Conservation (phyloP, 2,888 invertebrate genomes). For the Crossocerus cetratus region DNA sequence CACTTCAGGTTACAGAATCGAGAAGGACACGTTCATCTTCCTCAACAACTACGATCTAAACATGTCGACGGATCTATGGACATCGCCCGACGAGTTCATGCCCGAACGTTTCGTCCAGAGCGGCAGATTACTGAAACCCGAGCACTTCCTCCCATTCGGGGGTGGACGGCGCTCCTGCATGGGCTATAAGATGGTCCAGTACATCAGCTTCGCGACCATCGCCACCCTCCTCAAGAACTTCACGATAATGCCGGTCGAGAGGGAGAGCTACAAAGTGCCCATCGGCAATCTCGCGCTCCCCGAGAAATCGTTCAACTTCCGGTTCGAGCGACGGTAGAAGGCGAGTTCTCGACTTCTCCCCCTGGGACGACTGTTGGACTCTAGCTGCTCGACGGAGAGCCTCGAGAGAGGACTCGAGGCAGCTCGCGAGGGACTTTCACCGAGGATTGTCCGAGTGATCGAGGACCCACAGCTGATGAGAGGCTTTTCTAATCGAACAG, state of each 20-base stretch:
- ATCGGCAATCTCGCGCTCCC: constrained; percentile 80
- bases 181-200: constrained; percentile 84
- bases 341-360: not conserved
- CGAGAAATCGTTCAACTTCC: constrained; percentile 78
- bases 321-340: constrained; percentile 75
- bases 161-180: constrained; percentile 83
- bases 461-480: constrained; percentile 39
- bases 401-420: not conserved
- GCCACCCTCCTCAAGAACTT: constrained; percentile 80
- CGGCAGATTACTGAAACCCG: constrained; percentile 80
- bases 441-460: not conserved
- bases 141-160: constrained; percentile 83
- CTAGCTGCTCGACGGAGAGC: constrained; percentile 8
- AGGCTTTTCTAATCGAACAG: constrained; percentile 42
- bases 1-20: constrained; percentile 79
- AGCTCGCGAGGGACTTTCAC: not conserved
- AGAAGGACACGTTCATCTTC: constrained; percentile 82
- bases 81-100: constrained; percentile 79
- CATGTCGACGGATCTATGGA: constrained; percentile 82
- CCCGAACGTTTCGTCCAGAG: constrained; percentile 82
- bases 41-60: constrained; percentile 84
- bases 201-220: constrained; percentile 79
- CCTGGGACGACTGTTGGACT: constrained; percentile 4
- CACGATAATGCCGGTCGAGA: constrained; percentile 77
- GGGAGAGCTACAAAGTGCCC: constrained; percentile 78